Conservation (phyloP, 2,888 invertebrate species). For the Dione vanillae region DNA sequence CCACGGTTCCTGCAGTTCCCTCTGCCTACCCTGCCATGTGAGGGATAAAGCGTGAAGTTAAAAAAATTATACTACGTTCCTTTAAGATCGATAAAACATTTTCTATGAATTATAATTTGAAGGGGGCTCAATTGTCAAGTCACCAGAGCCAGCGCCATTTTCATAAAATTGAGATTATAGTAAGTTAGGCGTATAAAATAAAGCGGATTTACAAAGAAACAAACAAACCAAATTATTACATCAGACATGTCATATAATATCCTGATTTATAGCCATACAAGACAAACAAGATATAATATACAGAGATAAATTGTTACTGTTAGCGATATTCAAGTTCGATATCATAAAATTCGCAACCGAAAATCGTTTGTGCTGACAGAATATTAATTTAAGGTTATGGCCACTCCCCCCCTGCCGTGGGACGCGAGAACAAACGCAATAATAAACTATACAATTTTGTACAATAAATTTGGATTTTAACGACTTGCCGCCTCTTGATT, state of each 20-base stretch:
- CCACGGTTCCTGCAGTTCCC: no score
- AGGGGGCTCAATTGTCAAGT: neutral
- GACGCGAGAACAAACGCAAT: conserved; percentile 67
- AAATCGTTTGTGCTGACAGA: conserved; percentile 75
- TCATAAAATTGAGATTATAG: neutral
- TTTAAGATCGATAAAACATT: no score
- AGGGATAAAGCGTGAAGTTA: no score
- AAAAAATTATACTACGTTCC: no score
- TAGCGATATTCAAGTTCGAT: conserved; percentile 51
- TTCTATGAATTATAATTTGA: neutral
- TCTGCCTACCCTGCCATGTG: no score
- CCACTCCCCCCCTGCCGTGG: conserved; percentile 63
- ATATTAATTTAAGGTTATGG: conserved; percentile 78
- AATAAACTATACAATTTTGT: conserved; percentile 68
- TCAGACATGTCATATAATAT: conserved; percentile 27
- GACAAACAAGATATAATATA: conserved; percentile 37
- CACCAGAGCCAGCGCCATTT: neutral
- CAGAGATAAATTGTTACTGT: conserved; percentile 43
- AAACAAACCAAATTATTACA: conserved; percentile 24
- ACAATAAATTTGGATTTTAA: conserved; percentile 67
- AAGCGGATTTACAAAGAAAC: neutral
- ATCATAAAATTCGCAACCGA: conserved; percentile 71
- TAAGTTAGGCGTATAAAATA: neutral
- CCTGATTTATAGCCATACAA: conserved; percentile 37
- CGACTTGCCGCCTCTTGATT: conserved; percentile 64